These are phyloP conservation scores for Bolinopsis microptera DNA, from an alignment of 37 sponge, comb jelly and placozoan genomes.

Conservation along the genomic window DNA sequence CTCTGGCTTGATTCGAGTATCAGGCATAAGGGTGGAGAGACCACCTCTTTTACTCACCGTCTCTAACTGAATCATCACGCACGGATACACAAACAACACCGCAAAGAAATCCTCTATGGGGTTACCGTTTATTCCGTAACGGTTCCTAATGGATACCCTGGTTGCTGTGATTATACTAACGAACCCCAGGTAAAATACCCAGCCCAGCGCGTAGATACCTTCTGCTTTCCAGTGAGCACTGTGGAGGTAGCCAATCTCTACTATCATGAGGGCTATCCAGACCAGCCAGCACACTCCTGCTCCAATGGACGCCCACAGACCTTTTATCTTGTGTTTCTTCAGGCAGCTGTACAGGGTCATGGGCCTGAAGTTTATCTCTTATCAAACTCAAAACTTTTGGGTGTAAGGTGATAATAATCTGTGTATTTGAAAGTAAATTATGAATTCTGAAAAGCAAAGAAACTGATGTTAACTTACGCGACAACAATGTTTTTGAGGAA, in stretches of 20 bases:
- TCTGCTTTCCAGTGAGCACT: background rate
- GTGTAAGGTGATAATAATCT: too few species aligned
- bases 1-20: background rate
- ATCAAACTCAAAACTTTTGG: too few species aligned
- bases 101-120: conserved; percentile 59
- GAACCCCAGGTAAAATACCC: conserved; percentile 52
- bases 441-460: too few species aligned
- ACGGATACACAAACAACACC: conserved; percentile 12
- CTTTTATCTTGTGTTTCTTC: background rate
- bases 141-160: background rate
- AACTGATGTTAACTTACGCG: too few species aligned
- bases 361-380: conserved; percentile 10
- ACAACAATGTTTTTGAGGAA: background rate
- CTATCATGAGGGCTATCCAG: conserved; percentile 40
- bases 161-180: background rate
- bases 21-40: conserved; percentile 25
- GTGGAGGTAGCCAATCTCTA: background rate
- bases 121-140: conserved; percentile 48
- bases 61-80: conserved; percentile 33
- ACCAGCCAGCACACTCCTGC: conserved; percentile 2
- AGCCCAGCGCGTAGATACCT: conserved; percentile 29
- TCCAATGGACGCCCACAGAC: background rate
- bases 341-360: background rate
- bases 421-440: too few species aligned
- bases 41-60: background rate